These are phyloP conservation scores for Thera britannica DNA, from an alignment of 2,888 invertebrate genomes.

Conservation along the genomic window DNA sequence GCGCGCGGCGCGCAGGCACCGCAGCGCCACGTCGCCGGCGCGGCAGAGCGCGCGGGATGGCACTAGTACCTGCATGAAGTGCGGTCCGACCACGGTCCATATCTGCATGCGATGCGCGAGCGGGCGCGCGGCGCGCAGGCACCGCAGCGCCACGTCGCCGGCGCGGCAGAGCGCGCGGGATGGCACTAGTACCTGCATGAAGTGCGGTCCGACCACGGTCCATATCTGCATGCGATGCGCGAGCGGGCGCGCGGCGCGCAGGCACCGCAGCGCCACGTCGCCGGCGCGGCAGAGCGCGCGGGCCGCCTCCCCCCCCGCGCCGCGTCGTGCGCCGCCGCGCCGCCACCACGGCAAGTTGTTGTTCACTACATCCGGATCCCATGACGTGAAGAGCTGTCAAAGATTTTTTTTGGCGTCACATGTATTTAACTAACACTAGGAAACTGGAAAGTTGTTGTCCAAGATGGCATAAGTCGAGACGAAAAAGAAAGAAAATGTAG, in stretches of 20 bases:
- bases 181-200: conserved; percentile 90
- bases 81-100: too few species aligned
- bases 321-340: conserved; percentile 42
- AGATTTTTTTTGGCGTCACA: not conserved
- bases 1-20: too few species aligned
- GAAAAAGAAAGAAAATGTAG: too few species aligned
- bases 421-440: too few species aligned
- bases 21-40: too few species aligned
- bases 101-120: too few species aligned
- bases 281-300: conserved; percentile 92
- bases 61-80: too few species aligned
- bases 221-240: conserved; percentile 96
- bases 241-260: conserved; percentile 93
- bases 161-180: conserved; percentile 90
- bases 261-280: conserved; percentile 94
- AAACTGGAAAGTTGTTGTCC: too few species aligned
- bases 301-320: conserved; percentile 60
- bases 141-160: conserved; percentile 94
- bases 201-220: conserved; percentile 96
- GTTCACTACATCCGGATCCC: conserved; percentile 67
- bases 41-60: too few species aligned
- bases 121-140: conserved; percentile 53
- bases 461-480: too few species aligned
- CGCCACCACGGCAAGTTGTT: conserved; percentile 66
- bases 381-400: conserved; percentile 63